These are phyloP conservation scores for Bombylius discolor DNA, from an alignment of 2,888 invertebrate genomes.

Conservation along the genomic window DNA sequence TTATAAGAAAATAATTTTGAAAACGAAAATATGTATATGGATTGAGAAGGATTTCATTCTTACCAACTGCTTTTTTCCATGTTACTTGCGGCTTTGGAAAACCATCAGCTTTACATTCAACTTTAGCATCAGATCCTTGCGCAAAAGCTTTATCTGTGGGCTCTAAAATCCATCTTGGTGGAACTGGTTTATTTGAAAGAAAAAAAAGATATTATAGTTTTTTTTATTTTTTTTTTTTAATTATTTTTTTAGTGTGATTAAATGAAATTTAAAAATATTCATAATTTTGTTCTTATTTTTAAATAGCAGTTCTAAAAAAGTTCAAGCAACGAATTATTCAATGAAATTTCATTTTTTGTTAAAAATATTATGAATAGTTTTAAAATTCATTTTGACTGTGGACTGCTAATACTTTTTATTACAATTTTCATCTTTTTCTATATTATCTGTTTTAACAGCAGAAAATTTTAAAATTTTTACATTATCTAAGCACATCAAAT, in stretches of 20 bases:
- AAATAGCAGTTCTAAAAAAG: background rate
- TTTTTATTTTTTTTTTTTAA: background rate
- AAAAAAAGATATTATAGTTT: background rate
- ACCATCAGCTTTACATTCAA: conserved; percentile 92
- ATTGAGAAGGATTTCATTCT: conserved; percentile 14
- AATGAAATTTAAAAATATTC: too few relatives aligned
- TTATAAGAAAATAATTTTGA: background rate
- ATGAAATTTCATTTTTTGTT: too few relatives aligned
- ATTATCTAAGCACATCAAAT: too few relatives aligned
- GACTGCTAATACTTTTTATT: too few relatives aligned
- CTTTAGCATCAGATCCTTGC: conserved; percentile 84
- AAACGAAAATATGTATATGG: background rate
- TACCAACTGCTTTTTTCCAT: conserved; percentile 93
- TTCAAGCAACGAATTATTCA: too few relatives aligned
- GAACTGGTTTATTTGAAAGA: conserved; percentile 45
- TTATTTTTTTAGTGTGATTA: background rate
- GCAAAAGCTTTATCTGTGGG: conserved; percentile 92
- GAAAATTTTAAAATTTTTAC: too few relatives aligned
- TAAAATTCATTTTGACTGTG: too few relatives aligned
- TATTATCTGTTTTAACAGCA: too few relatives aligned
- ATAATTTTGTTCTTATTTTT: too few relatives aligned
- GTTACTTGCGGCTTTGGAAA: conserved; percentile 89
- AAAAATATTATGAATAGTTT: too few relatives aligned
- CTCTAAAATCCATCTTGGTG: conserved; percentile 90
- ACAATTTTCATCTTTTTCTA: too few relatives aligned